phyloP scores from a whole-genome alignment of 2,888 invertebrate species.

The Ectemnius continuus region DNA sequence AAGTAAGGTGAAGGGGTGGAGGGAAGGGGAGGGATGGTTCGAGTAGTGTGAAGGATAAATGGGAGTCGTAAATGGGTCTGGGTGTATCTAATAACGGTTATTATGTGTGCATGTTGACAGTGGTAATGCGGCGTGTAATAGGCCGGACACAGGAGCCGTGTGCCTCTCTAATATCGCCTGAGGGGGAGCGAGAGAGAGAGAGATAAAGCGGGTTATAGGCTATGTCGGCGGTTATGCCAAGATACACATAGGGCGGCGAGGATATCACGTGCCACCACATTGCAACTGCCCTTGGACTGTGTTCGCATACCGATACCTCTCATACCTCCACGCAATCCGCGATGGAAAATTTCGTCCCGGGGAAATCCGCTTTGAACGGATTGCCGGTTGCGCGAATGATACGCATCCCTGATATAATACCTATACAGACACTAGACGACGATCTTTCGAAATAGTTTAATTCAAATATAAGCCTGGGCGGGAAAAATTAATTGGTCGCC shows the following conservation, averaged over 20 bases:
- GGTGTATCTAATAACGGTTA: conserved; percentile 73
- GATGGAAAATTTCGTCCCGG: neutral
- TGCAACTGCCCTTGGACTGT: conserved; percentile 14
- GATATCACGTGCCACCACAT: conserved; percentile 34
- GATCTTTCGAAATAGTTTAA: too few relatives aligned
- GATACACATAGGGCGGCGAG: conserved; percentile 34
- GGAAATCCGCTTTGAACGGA: conserved; percentile 2
- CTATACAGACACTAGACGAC: neutral
- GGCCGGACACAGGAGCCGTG: conserved; percentile 53
- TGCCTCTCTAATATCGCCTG: conserved; percentile 45
- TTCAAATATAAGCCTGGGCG: too few relatives aligned
- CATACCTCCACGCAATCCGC: neutral
- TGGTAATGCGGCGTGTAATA: conserved; percentile 71
- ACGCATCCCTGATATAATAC: neutral
- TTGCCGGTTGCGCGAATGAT: neutral
- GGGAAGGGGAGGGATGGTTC: conserved; percentile 36
- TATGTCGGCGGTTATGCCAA: conserved; percentile 41
- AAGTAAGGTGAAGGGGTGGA: too few relatives aligned
- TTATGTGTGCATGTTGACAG: conserved; percentile 72
- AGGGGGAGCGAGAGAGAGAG: conserved; percentile 17
- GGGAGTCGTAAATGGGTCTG: conserved; percentile 43
- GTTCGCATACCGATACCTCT: conserved; percentile 18
- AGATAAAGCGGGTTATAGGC: conserved; percentile 44
- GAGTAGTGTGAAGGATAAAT: conserved; percentile 57
- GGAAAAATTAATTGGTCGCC: too few relatives aligned